Evolutionary conservation across 2,113 vertebrate genomes (phyloP), one percentile per base, ranked within the genome.

Genomic region (Dicentrarchus labrax): DNA sequence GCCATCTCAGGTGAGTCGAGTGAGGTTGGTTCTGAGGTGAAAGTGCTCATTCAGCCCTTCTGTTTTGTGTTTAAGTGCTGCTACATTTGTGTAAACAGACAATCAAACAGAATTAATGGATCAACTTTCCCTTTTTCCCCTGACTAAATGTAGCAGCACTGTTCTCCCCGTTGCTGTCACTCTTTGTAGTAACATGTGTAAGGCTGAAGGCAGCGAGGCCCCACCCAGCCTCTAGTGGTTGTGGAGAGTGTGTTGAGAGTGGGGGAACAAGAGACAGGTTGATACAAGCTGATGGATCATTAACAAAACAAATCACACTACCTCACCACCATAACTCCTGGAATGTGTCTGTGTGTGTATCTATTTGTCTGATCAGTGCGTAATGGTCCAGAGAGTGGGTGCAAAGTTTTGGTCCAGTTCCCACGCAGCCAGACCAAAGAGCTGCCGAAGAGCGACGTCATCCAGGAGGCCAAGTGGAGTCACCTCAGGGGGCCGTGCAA

Each of bases 401-500:
- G 97, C 92, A 98, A 97, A 84, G 96, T 99, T 10, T 88, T 99
- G 96, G 98, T 99, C 45, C 98, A 99, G 91, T 98, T 98, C 87
- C 96, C 97, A 0, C 97, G 97, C 21, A 97, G 92, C 72, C 98
- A 97, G 76, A 96, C 95, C 91, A 99, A 99, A 92, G 98, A 99
- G 79, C 94, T 98, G 69, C 96, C 96, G 0, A 99, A 98, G 86
- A 97, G 96, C 0, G 98, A 99, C 0, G 96, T 97, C 13, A 91
- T 99, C 84, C 98, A 99, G 47, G 98, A 99, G 51, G 92, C 41
- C 86, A 99, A 99, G 76, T 99, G 98, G 98, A 97, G 93, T 82
- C 96, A 99, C 78, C 96, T 99, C 8, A 94, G 98, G 0, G 98
- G 98, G 0, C 97, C 97, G 0, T 96, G 97, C 93, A 97, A 93